Conservation (phyloP, 2,113 vertebrate genomes). For the Jaculus jaculus region DNA sequence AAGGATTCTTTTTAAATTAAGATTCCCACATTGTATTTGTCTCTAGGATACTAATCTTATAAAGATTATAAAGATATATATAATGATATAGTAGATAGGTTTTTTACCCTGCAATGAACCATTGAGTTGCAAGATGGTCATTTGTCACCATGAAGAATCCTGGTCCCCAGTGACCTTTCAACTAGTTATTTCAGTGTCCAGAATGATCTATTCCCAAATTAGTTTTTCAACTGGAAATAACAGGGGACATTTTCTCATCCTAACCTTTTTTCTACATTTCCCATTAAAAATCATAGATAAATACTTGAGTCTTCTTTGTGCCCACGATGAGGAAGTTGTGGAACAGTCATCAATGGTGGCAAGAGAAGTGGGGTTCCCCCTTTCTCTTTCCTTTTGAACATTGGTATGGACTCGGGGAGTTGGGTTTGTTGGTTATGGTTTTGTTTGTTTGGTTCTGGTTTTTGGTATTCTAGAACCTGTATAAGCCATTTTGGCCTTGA, state of each 20-base stretch:
- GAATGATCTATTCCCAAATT: no score
- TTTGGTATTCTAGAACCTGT: neutral
- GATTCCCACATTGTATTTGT: no score
- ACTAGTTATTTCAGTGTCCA: neutral
- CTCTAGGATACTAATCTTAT: no score
- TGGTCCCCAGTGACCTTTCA: neutral
- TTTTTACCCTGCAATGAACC: neutral
- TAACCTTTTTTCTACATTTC: neutral
- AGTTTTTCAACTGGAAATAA: neutral
- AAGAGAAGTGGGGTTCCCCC: neutral
- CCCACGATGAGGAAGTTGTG: conserved; percentile 25
- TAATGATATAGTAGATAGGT: no score
- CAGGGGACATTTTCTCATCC: neutral
- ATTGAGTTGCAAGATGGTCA: neutral
- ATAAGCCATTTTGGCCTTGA: neutral
- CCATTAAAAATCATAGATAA: neutral
- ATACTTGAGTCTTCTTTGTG: neutral
- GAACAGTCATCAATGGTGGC: neutral
- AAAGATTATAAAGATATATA: no score
- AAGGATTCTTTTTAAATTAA: no score
- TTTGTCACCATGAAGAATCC: neutral
- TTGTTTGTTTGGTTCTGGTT: neutral
- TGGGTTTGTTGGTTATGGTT: neutral
- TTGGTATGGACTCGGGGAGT: neutral
- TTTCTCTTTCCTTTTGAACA: neutral